A percentile compares a stretch with the other conserved stretches of the same genome.
These are phyloP conservation scores for Scaptomyza reducta DNA, from an alignment of 2,888 invertebrate species.

Conservation along the genomic window DNA sequence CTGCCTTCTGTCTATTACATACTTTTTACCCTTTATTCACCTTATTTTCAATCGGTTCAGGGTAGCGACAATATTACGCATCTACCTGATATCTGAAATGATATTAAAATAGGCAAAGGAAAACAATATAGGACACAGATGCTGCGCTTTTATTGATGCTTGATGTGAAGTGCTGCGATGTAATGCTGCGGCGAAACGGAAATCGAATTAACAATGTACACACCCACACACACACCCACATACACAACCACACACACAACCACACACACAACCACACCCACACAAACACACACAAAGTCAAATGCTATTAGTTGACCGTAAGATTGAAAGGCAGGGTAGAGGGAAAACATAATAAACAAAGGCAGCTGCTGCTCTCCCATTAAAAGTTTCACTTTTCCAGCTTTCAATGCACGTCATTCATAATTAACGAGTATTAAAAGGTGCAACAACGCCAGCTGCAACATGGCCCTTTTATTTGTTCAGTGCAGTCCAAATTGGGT, in stretches of 20 bases:
- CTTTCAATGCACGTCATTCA: constrained; percentile 52
- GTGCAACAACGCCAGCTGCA: constrained; percentile 30
- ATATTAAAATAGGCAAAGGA: no score
- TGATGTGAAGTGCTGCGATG: constrained; percentile 33
- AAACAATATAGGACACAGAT: no score
- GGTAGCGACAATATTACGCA: no score
- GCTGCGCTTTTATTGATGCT: constrained; percentile 2
- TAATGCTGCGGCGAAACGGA: constrained; percentile 37
- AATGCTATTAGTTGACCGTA: constrained; percentile 42
- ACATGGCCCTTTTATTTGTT: neutral
- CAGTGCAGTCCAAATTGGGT: constrained; percentile 27
- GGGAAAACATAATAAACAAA: constrained; percentile 10
- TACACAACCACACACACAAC: constrained; percentile 32
- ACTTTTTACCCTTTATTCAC: no score
- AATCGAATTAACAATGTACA: constrained; percentile 60
- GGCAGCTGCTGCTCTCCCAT: constrained; percentile 36
- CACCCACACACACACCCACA: constrained; percentile 38
- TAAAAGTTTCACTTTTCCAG: constrained; percentile 56
- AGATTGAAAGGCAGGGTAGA: neutral
- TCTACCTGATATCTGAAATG: no score
- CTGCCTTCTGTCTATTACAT: no score
- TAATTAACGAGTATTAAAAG: constrained; percentile 47
- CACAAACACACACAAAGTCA: constrained; percentile 41
- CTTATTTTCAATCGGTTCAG: no score
- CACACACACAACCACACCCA: constrained; percentile 37